phyloP scores from a whole-genome alignment of 2,888 invertebrate species.

The Drosophila setosimentum region DNA sequence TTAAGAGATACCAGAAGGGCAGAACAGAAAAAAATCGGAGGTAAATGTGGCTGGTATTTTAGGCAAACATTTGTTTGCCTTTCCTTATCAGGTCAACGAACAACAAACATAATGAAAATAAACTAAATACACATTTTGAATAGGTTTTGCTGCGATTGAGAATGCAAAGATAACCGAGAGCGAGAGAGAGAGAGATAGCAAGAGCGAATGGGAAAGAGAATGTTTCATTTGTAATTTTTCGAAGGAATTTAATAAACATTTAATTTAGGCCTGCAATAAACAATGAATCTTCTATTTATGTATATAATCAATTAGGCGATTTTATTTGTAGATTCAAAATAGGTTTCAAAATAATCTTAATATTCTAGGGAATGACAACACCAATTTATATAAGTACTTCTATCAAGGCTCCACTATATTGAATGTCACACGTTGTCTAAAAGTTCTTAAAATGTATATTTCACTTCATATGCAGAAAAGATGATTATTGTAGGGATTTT shows the following conservation, averaged over 20 bases:
- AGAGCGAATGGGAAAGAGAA: too few relatives aligned
- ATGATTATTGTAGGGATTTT: conserved; percentile 25
- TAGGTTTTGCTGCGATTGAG: neutral
- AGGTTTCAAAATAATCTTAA: too few relatives aligned
- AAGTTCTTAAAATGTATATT: conserved; percentile 7
- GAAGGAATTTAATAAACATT: too few relatives aligned
- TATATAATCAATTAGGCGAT: too few relatives aligned
- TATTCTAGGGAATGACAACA: neutral
- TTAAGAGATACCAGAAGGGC: neutral
- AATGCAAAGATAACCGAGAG: neutral
- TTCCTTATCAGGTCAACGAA: neutral
- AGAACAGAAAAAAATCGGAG: neutral
- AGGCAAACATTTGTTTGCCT: neutral
- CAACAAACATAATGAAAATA: neutral
- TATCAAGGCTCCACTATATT: neutral
- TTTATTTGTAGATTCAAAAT: too few relatives aligned
- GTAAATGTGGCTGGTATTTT: neutral
- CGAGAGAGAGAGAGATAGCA: too few relatives aligned
- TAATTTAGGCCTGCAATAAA: too few relatives aligned
- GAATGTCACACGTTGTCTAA: neutral
- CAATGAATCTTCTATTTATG: neutral
- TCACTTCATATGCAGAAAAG: neutral
- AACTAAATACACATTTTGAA: neutral
- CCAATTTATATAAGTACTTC: neutral
- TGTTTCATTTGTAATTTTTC: too few relatives aligned